Evolutionary conservation across 1,140 invertebrate species (phyloP).

Genomic region (Heliconius hermathena): DNA sequence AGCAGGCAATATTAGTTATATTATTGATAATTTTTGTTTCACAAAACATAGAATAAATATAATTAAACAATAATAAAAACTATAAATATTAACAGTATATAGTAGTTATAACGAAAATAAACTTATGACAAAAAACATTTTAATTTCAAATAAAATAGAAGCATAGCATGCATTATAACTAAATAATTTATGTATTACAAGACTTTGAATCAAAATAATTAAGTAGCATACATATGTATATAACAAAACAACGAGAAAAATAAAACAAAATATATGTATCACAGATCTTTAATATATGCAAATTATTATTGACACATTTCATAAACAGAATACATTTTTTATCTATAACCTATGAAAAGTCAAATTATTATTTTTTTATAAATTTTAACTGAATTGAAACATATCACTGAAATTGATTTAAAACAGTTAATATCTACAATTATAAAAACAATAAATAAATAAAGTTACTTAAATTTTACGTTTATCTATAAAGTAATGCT

Average conservation of each 20-base stretch:
- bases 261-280: conserved; percentile 22
- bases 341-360: not conserved
- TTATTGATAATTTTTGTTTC: too few relatives aligned
- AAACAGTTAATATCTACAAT: conserved; percentile 1
- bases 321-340: conserved; percentile 3
- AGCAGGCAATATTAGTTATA: too few relatives aligned
- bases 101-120: too few relatives aligned
- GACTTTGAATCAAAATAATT: too few relatives aligned
- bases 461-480: not conserved
- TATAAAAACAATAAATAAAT: not conserved
- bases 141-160: not conserved
- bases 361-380: conserved; percentile 3
- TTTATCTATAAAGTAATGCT: too few relatives aligned
- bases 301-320: not conserved
- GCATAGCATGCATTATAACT: not conserved
- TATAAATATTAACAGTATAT: too few relatives aligned
- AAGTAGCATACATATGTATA: not conserved
- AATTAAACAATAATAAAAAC: too few relatives aligned
- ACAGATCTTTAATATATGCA: conserved; percentile 20
- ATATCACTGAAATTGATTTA: not conserved
- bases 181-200: not conserved
- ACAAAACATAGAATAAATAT: too few relatives aligned
- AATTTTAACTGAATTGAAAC: not conserved
- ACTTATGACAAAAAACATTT: too few relatives aligned
- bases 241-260: not conserved